Conservation (phyloP, 1,140 invertebrate genomes). For the Cotesia glomerata region DNA sequence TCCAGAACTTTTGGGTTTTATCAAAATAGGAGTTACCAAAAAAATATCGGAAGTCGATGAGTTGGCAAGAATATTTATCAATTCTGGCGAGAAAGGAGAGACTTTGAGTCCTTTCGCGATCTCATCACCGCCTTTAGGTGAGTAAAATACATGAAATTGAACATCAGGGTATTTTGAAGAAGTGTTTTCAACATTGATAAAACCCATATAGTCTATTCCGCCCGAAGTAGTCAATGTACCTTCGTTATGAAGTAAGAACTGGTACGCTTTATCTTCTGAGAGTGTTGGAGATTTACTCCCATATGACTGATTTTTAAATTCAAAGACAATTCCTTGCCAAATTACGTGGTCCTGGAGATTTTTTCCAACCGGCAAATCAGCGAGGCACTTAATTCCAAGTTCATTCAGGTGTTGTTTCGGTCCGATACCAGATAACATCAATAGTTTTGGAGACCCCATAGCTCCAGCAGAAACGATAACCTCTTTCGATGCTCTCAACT, state of each 20-base stretch:
- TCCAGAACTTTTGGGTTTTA: slow-evolving; percentile 75
- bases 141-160: neutral
- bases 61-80: slow-evolving; percentile 63
- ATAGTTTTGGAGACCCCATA: slow-evolving; percentile 80
- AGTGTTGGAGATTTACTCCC: slow-evolving; percentile 66
- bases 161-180: neutral
- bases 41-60: slow-evolving; percentile 66
- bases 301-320: slow-evolving; percentile 53
- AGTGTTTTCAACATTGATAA: neutral
- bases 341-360: slow-evolving; percentile 85
- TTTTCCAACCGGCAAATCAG: slow-evolving; percentile 79
- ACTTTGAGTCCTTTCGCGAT: slow-evolving; percentile 57
- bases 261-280: slow-evolving; percentile 33
- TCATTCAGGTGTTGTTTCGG: slow-evolving; percentile 78
- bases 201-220: neutral
- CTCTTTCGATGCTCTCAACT: slow-evolving; percentile 68
- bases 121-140: neutral
- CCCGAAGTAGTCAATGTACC: slow-evolving; percentile 9
- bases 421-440: slow-evolving; percentile 90
- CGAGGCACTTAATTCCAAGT: slow-evolving; percentile 76
- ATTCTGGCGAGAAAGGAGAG: slow-evolving; percentile 67
- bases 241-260: slow-evolving; percentile 47
- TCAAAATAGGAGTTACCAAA: slow-evolving; percentile 63
- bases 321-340: no score
- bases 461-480: slow-evolving; percentile 83